Evolutionary conservation across 2,888 invertebrate species (phyloP), one percentile per base, ranked within the genome.

Genomic region (Dendrolimus pini): DNA sequence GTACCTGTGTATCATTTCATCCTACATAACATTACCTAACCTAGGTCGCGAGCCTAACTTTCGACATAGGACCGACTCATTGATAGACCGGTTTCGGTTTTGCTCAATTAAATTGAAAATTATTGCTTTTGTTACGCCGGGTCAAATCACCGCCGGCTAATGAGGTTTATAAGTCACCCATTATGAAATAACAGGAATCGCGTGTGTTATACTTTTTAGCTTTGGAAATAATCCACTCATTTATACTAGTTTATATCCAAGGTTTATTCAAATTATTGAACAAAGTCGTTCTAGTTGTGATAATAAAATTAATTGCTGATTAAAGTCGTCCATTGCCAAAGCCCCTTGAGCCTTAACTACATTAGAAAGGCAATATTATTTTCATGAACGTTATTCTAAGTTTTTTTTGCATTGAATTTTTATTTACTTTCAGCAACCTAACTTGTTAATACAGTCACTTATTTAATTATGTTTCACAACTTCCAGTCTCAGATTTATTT

Each of bases 21-120:
- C 79, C 78, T 77, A 82, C 78, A 81, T 83, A 79, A 81, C 73
- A 72, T 88, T 88, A 81, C 83, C 71, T 78, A 83, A 87, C 83
- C 72, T 83, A 82, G 84, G 83, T 86, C 83, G 82, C 74, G 75
- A 71, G 72, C 71, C 77, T 76, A 77, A 77, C 83, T 89, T 88
- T 87, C 84, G 71, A 83, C 81, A 79, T 83, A 77, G 77, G 72
- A 74, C 76, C 72, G 71, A 81, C 62, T 75, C 74, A 78, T 77
- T 79, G 70, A 68, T 63, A 65, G 78, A 88, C 88, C 85, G 82
- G 88, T 88, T 84, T 67, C 73, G 62, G 73, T 78, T 81, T 82
- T 77, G 78, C 78, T 78, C 78, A 83, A 85, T 85, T 83, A 84
- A 83, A 82, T 85, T 82, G 71, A 80, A 84, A 84, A 84, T 82